Evolutionary conservation across 2,113 vertebrate genomes (phyloP).

Genomic region (Campylorhamphus procurvoides): DNA sequence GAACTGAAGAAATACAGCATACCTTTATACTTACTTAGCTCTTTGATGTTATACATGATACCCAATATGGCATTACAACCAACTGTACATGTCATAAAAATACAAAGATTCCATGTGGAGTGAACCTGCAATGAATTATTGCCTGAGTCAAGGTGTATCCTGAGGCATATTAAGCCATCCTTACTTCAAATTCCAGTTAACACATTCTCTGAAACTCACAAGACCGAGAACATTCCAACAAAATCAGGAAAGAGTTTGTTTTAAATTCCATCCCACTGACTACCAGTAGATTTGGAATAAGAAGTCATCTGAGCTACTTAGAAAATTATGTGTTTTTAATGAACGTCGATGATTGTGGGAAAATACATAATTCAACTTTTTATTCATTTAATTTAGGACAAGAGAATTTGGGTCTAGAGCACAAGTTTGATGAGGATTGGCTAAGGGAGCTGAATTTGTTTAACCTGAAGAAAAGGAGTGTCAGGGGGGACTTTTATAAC

Average conservation of each 20-base stretch:
- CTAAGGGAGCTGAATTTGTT: background rate
- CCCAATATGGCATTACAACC: background rate
- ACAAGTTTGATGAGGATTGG: background rate
- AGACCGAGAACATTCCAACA: background rate
- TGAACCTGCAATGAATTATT: slow-evolving; percentile 12
- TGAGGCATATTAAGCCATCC: background rate
- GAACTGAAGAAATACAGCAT: slow-evolving; percentile 8
- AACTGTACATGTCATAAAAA: slow-evolving; percentile 8
- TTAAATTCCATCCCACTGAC: background rate
- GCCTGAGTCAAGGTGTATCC: slow-evolving; percentile 23
- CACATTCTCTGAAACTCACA: background rate
- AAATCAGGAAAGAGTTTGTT: background rate
- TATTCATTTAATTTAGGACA: background rate
- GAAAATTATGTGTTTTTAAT: background rate
- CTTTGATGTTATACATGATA: slow-evolving; percentile 30
- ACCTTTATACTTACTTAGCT: slow-evolving; percentile 1
- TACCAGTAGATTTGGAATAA: slow-evolving; percentile 2
- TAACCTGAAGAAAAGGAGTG: background rate
- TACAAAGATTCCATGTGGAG: background rate
- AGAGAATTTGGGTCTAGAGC: background rate
- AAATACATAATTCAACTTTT: background rate
- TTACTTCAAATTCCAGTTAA: background rate
- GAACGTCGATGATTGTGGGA: background rate
- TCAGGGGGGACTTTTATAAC: background rate
- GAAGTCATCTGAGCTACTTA: background rate